phyloP scores from a whole-genome alignment of 2,888 invertebrate species.

The Myopa testacea region DNA sequence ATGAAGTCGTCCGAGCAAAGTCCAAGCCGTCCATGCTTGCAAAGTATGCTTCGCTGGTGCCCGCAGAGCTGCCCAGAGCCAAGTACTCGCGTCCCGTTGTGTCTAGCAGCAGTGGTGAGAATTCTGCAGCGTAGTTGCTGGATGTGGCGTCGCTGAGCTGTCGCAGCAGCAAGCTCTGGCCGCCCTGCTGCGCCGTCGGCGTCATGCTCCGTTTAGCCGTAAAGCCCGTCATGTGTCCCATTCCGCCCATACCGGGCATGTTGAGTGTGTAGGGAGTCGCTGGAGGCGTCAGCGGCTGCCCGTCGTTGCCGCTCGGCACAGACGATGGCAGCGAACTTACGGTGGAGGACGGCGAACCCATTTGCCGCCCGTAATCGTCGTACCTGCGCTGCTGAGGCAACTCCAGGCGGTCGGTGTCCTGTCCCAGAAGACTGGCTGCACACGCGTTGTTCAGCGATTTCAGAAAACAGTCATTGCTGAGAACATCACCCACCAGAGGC shows the following conservation, averaged over 20 bases:
- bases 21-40: conserved; percentile 5
- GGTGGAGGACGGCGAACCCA: conserved; percentile 66
- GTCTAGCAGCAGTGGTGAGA: neutral
- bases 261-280: conserved; percentile 61
- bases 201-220: conserved; percentile 32
- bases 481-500: conserved; percentile 50
- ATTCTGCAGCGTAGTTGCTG: conserved; percentile 21
- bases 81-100: conserved; percentile 24
- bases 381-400: conserved; percentile 47
- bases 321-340: conserved; percentile 61
- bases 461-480: conserved; percentile 60
- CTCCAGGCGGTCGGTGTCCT: conserved; percentile 44
- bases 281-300: conserved; percentile 64
- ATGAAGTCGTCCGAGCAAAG: conserved; percentile 11
- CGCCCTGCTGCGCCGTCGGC: conserved; percentile 44
- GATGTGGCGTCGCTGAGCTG: conserved; percentile 53
- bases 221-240: conserved; percentile 12
- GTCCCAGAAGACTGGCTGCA: conserved; percentile 57
- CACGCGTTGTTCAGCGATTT: conserved; percentile 62
- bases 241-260: neutral
- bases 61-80: conserved; percentile 5
- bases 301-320: conserved; percentile 52
- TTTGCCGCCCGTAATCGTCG: conserved; percentile 55
- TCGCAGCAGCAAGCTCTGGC: conserved; percentile 53
- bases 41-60: conserved; percentile 6